Conservation (phyloP, 2,113 vertebrate species). For the Rhabdornis inornatus region DNA sequence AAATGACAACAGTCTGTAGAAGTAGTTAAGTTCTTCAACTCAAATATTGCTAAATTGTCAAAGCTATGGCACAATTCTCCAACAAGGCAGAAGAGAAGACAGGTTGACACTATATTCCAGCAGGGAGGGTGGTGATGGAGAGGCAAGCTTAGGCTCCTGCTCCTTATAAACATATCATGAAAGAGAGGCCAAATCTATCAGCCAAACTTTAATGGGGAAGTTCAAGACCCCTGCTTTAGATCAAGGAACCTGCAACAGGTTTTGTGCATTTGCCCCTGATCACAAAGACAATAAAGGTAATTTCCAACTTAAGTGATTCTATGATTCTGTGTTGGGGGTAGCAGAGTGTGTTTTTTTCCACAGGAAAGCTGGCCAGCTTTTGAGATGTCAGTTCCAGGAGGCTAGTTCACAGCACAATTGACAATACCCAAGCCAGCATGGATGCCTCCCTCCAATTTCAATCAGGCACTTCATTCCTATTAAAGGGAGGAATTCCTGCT, state of each 20-base stretch:
- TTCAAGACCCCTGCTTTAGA: neutral
- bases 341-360: accelerated
- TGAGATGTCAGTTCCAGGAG: neutral
- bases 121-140: neutral
- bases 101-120: neutral
- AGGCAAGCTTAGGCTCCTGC: neutral
- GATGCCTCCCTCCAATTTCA: neutral
- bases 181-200: neutral
- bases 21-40: neutral
- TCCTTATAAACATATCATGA: neutral
- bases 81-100: neutral
- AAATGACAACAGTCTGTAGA: neutral
- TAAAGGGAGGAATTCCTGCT: neutral
- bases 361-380: neutral
- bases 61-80: neutral
- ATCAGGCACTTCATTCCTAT: neutral
- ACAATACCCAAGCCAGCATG: neutral
- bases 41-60: neutral
- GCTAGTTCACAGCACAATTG: neutral
- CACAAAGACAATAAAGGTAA: neutral
- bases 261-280: neutral
- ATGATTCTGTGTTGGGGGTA: neutral
- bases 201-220: neutral
- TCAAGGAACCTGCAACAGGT: neutral
- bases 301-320: neutral